Percentiles rank a stretch among this genome's conserved stretches.
Evolutionary conservation across 2,797 vertebrate species (phyloP).

Genomic region (Chloroceryle amazona): DNA sequence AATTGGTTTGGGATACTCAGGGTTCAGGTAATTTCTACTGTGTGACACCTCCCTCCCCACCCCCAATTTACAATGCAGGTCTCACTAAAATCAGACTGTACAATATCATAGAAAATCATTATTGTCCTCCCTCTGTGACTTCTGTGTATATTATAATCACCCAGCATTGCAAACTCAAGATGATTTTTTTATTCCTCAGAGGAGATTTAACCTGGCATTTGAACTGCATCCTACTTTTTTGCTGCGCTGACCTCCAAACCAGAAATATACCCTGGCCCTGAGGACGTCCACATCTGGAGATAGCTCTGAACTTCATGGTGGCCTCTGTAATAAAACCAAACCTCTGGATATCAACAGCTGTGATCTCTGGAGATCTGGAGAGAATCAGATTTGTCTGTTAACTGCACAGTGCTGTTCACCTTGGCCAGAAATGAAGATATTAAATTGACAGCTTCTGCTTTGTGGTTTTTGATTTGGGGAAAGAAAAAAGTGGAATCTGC

Average conservation of each 20-base stretch:
- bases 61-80: not conserved
- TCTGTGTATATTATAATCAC: not conserved
- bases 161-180: not conserved
- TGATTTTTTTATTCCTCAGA: not conserved
- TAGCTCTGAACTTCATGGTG: not conserved
- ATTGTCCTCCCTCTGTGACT: not conserved
- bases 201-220: not conserved
- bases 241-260: not conserved
- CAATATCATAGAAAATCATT: not conserved
- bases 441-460: not conserved
- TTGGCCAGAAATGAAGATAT: not conserved
- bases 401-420: not conserved
- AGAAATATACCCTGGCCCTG: not conserved
- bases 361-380: not conserved
- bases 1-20: not conserved
- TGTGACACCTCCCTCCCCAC: fast-evolving
- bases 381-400: not conserved
- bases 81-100: not conserved
- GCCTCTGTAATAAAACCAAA: not conserved
- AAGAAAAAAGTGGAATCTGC: too few relatives aligned
- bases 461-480: too few relatives aligned
- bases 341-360: not conserved
- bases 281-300: not conserved
- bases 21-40: not conserved
- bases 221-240: not conserved